Evolutionary conservation across 2,797 vertebrate species (phyloP), one percentile per base, ranked within the genome.

Genomic region (Hapalemur alaotrensis): DNA sequence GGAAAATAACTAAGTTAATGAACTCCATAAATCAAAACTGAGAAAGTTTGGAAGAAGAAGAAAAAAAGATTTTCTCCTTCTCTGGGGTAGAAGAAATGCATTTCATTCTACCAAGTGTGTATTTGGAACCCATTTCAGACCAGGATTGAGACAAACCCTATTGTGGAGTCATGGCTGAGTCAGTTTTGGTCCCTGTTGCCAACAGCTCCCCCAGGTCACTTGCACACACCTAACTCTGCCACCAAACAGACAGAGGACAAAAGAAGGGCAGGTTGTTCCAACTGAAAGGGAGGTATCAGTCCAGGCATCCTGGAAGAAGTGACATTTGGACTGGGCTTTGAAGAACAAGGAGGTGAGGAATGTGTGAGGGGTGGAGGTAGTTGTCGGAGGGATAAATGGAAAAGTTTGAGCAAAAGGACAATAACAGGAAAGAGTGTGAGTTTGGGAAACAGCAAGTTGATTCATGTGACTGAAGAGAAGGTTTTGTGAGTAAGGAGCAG

Each of bases 11-110:
- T 73, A 72, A 96, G 48, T 91, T 93, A 97, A 96, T 95, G 80
- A 94, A 95, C 52, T 95, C 57, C 63, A 97, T 97, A 97, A 97
- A 95, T 97, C 95, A 97, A 97, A 97, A 78, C 63, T n/a, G 75
- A 95, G 65, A 91, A 95, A 96, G 63, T 84, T 76, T 93, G 12
- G 79, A 89, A 89, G 70, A 93, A 89, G 13, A 41, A 35, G n/a
- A 61, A 82, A 46, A 46, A 70, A 54, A 72, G 12, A 61, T 7
- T 65, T 50, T 70, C 35, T 88, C 17, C 17, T 90, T 96, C 28
- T 91, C 23, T 72, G 50, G 88, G 67, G 59, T 50, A 69, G 59
- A 96, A 67, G 50, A 30, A 70, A 81, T 41, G 17, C 38, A 75
- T 63, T 89, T 90, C n/a, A 69, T 35, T 50, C 78, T 85, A 46